These are phyloP conservation scores for Aproaerema taeniolella DNA, from an alignment of 2,888 invertebrate genomes.

Conservation along the genomic window DNA sequence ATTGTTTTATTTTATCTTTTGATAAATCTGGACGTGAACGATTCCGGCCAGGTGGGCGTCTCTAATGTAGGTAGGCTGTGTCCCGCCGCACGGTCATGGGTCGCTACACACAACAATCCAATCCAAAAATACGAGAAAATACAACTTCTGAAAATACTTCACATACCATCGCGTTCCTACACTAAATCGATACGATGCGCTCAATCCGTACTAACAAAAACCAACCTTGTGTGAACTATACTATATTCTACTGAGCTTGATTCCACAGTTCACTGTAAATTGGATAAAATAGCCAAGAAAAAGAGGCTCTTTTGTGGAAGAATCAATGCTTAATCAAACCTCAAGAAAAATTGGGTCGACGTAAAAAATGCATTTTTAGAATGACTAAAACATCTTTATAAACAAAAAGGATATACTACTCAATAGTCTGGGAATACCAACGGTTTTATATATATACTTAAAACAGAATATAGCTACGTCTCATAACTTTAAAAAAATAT, in stretches of 20 bases:
- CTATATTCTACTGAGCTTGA: neutral
- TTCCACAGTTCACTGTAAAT: conserved; percentile 24
- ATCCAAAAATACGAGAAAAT: conserved; percentile 22
- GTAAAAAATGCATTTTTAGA: conserved; percentile 27
- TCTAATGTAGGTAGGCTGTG: conserved; percentile 8
- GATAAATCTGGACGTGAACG: neutral
- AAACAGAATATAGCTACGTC: too few species aligned
- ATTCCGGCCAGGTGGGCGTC: conserved; percentile 10
- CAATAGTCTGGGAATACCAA: too few species aligned
- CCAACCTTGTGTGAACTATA: conserved; percentile 23
- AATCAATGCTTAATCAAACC: conserved; percentile 45
- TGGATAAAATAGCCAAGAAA: conserved; percentile 31
- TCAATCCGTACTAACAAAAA: conserved; percentile 30
- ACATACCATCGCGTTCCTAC: conserved; percentile 42
- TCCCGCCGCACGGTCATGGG: conserved; percentile 16
- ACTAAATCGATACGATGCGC: conserved; percentile 48
- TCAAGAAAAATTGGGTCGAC: conserved; percentile 23
- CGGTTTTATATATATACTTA: too few species aligned
- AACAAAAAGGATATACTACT: too few species aligned
- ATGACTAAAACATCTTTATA: conserved; percentile 19
- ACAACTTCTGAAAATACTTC: conserved; percentile 47
- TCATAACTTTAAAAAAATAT: too few species aligned
- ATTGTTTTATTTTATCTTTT: neutral
- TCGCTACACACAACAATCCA: conserved; percentile 18
- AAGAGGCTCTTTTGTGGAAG: conserved; percentile 36